phyloP scores from a whole-genome alignment of 1,140 invertebrate species.

The Drosophila melanogaster region DNA sequence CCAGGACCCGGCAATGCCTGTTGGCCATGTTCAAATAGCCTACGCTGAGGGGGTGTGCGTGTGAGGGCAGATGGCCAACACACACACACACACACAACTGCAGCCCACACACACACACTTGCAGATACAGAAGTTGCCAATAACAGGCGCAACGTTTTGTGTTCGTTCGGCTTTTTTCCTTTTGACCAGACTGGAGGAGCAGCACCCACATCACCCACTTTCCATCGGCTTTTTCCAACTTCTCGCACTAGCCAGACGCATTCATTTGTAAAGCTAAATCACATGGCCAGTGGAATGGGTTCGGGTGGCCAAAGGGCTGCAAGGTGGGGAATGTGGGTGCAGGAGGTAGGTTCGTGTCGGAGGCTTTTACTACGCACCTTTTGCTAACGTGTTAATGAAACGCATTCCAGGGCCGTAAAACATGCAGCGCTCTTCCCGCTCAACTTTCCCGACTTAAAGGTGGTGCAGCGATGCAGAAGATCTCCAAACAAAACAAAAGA shows the following conservation, averaged over 20 bases:
- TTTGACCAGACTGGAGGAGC: conserved; percentile 62
- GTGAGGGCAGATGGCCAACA: background rate
- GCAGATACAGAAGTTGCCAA: conserved; percentile 69
- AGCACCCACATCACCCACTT: conserved; percentile 1
- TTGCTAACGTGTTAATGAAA: conserved; percentile 80
- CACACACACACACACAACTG: conserved; percentile 27
- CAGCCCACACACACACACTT: background rate
- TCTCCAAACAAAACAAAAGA: conserved; percentile 20
- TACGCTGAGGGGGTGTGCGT: conserved; percentile 8
- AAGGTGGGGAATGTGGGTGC: background rate
- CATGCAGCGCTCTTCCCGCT: conserved; percentile 26
- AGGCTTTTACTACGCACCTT: conserved; percentile 77
- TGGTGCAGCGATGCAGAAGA: conserved; percentile 18
- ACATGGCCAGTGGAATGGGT: conserved; percentile 26
- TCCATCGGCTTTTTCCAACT: conserved; percentile 13
- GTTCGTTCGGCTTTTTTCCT: conserved; percentile 76
- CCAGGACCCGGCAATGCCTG: conserved; percentile 54
- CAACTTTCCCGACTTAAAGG: conserved; percentile 33
- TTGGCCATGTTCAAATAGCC: conserved; percentile 77
- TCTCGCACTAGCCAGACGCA: conserved; percentile 63
- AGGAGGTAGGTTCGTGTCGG: conserved; percentile 9
- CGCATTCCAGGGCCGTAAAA: conserved; percentile 65
- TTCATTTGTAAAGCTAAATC: conserved; percentile 77
- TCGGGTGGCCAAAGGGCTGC: background rate
- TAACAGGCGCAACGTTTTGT: conserved; percentile 73